phyloP scores from a whole-genome alignment of 2,797 vertebrate genomes.

The Anableps anableps region DNA sequence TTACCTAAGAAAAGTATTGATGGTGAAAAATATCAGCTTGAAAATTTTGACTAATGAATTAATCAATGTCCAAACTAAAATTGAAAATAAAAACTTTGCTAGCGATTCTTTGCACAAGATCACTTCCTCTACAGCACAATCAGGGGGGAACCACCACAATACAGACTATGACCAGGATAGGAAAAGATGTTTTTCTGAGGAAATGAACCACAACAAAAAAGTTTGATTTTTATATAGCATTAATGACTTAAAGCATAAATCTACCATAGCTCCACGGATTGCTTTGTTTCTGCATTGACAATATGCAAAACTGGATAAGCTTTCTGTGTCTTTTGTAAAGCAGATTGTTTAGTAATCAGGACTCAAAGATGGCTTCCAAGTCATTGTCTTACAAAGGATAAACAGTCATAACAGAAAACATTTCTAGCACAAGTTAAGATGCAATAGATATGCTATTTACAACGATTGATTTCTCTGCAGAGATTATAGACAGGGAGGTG shows the following conservation, averaged over 20 bases:
- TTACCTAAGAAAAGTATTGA: background rate
- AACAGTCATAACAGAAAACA: background rate
- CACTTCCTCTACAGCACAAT: background rate
- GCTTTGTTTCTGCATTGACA: background rate
- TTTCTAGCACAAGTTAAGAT: background rate
- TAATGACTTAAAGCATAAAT: too few species aligned
- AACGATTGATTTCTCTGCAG: background rate
- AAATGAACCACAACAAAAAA: background rate
- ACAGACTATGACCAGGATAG: too few species aligned
- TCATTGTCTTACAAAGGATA: background rate
- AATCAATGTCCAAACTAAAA: background rate
- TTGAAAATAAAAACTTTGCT: background rate
- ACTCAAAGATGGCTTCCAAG: background rate
- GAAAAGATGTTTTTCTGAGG: background rate
- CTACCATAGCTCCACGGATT: background rate
- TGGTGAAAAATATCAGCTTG: background rate
- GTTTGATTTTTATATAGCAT: background rate
- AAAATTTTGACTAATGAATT: background rate
- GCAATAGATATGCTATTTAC: background rate
- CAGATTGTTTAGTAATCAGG: background rate
- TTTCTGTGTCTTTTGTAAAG: too few species aligned
- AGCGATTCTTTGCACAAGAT: background rate
- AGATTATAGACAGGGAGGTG: too few species aligned
- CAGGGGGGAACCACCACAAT: background rate
- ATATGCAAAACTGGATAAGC: background rate